Evolutionary conservation across 2,797 vertebrate species (phyloP), one percentile per base, ranked within the genome.

Genomic region (Passerculus sandwichensis): DNA sequence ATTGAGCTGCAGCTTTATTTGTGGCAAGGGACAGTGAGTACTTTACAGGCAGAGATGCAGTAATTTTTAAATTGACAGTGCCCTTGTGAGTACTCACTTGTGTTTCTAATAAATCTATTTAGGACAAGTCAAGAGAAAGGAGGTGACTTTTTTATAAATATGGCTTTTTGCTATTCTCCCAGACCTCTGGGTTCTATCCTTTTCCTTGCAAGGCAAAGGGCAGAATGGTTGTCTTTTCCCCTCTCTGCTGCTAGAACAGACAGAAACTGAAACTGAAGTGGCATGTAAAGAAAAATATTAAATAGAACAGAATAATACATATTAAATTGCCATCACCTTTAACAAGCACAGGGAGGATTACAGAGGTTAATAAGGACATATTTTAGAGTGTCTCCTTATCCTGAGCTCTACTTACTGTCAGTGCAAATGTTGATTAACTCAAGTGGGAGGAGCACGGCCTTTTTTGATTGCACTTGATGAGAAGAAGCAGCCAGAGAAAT

Each of bases 31-130:
- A 78, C 59, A 65, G 61, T 36, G 87, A 89, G 73, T 45, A 77
- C 67, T 81, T 87, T 73, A 66, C 62, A 88, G 51, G 48, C 44
- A 88, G 69, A 88, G 56, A 86, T 0, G 3, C 1, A 2, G 56
- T 62, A 82, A 86, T 90, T 93, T 96, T 79, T 42, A 86, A 93
- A 92, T 54, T 84, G 79, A 61, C 45, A 50, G 29, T 47, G 70
- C 42, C 79, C 54, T 73, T 81, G 76, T 2, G 47, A 90, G 45
- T 80, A 45, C 44, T 74, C 21, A 15, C 3, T 66, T 85, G 67
- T 70, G 71, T 66, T 88, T 91, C 77, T 73, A 60, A 93, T 50
- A 74, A 65, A 92, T 75, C 53, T 38, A 36, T 73, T 64, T 36
- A 73, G 20, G 45, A 73, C 38, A 85, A 78, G 85, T 59, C 73